Base-by-base conservation (phyloP, 2,888 invertebrate genomes). In the Pandemis heparana region DNA sequence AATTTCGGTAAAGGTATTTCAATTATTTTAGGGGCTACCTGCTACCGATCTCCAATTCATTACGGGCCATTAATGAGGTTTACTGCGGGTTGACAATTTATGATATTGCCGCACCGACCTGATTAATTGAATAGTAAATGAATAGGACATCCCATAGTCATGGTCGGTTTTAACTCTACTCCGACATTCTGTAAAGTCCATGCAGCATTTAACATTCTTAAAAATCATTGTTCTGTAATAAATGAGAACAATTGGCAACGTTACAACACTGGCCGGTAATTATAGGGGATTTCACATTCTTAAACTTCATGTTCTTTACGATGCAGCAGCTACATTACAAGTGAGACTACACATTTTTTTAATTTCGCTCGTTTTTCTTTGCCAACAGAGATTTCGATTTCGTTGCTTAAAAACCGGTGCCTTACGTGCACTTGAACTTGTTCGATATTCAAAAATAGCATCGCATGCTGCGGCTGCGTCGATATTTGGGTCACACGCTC, bases 1-100 rank as follows among this genome's bases (percentile, higher is more conserved):
- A 87, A 89, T 89, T 88, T 88, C 75, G 84, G 75, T 67, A 48
- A 56, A 71, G 68, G 61, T 65, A 71, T 75, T 78, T 75, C 71
- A 84, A 81, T 87, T 86, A 85, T 87, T 88, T 87, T 81, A 83
- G 80, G 85, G 84, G 81, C 89, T 93, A 93, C 92, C 92, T 92
- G 93, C 88, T 87, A 88, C 88, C 79, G 85, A 85, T 84, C 84
- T 87, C 89, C 90, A 92, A 93, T 94, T 92, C 92, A 94, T 93
- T 94, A 91, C 85, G 79, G 87, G 80, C 82, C 84, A 90, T 92
- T 91, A 91, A 89, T 86, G 88, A 89, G 82, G 91, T 92, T 92
- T 90, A 74, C 65, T 85, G 85, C 86, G 81, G 83, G 77, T 80
- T 81, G 78, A 84, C 78, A 87, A 90, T 92, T 92, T 93, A 92